Evolutionary conservation across 64 coral and sea anemone genomes (phyloP).

Genomic region (Astreopora myriophthalma): DNA sequence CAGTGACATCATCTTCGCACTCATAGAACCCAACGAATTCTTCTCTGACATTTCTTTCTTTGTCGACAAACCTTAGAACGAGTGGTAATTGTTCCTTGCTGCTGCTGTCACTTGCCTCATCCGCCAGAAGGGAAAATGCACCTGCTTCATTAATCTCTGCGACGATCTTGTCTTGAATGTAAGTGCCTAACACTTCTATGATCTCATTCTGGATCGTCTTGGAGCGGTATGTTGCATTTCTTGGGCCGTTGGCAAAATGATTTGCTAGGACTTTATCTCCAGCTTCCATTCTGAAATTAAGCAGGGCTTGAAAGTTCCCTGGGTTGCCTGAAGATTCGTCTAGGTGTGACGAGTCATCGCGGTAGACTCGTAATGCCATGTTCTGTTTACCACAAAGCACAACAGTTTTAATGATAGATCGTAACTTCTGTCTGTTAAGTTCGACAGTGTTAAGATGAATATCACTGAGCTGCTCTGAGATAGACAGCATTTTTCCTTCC

Average conservation of each 20-base stretch:
- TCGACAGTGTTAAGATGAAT: slow-evolving; percentile 78
- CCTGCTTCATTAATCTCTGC: slow-evolving; percentile 73
- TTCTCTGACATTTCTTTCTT: slow-evolving; percentile 55
- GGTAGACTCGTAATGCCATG: slow-evolving; percentile 49
- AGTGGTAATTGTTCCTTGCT: slow-evolving; percentile 73
- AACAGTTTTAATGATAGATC: slow-evolving; percentile 87
- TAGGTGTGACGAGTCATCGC: slow-evolving; percentile 80
- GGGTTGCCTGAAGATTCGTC: slow-evolving; percentile 78
- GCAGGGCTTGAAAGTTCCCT: slow-evolving; percentile 85
- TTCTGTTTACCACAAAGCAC: slow-evolving; percentile 74
- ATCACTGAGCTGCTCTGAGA: slow-evolving; percentile 74
- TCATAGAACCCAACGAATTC: slow-evolving; percentile 52
- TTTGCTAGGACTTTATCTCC: slow-evolving; percentile 75
- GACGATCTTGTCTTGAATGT: slow-evolving; percentile 69
- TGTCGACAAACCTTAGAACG: slow-evolving; percentile 53
- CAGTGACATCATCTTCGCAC: slow-evolving; percentile 26
- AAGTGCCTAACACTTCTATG: slow-evolving; percentile 58
- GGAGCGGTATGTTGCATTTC: slow-evolving; percentile 74
- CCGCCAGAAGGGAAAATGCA: slow-evolving; percentile 78
- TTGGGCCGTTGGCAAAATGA: slow-evolving; percentile 71
- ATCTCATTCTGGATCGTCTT: slow-evolving; percentile 81
- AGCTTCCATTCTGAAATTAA: slow-evolving; percentile 81
- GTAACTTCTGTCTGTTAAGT: slow-evolving; percentile 83
- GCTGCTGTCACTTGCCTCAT: slow-evolving; percentile 74
- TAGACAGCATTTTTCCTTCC: slow-evolving; percentile 80